These are phyloP conservation scores for Ochotona curzoniae DNA, from an alignment of 2,113 vertebrate species.

Conservation along the genomic window DNA sequence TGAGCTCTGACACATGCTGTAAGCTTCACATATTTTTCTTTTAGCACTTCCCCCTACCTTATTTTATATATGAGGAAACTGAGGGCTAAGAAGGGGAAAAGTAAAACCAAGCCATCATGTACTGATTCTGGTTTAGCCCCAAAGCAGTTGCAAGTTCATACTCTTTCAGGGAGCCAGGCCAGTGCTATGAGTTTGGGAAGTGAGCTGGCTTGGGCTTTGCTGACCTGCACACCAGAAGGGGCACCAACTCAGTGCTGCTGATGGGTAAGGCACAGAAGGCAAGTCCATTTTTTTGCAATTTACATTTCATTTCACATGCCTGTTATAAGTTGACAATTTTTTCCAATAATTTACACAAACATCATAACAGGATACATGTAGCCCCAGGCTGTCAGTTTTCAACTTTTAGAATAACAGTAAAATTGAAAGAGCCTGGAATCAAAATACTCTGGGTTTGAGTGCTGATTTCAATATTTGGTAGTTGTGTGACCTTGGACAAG, in stretches of 20 bases:
- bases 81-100: neutral
- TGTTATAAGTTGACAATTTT: neutral
- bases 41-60: neutral
- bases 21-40: neutral
- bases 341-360: neutral
- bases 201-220: neutral
- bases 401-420: neutral
- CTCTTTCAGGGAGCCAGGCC: neutral
- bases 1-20: neutral
- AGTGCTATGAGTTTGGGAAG: neutral
- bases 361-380: neutral
- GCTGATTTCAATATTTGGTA: neutral
- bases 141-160: neutral
- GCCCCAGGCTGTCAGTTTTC: neutral
- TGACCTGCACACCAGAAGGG: neutral
- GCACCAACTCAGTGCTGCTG: neutral
- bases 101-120: neutral
- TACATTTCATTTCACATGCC: neutral
- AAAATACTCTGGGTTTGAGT: neutral
- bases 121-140: neutral
- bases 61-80: neutral
- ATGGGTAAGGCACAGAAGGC: neutral
- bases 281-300: neutral
- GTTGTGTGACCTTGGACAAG: neutral
- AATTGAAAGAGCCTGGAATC: neutral